Base-by-base conservation (phyloP, 2,113 vertebrate species). In the Ciconia maguari region DNA sequence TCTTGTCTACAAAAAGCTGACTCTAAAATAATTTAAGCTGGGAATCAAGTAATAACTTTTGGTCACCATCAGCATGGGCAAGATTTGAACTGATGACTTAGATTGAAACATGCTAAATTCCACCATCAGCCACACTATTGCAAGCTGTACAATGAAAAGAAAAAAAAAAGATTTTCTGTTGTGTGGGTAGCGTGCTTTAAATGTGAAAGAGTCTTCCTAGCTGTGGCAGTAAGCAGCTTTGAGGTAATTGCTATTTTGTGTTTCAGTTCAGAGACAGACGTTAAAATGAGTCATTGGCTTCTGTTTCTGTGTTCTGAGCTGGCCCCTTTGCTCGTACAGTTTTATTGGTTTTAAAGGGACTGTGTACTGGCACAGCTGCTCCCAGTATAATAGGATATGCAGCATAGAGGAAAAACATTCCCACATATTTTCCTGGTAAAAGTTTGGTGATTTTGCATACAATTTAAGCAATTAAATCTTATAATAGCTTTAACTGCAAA, bases 191-290 rank as follows among this genome's bases (percentile, higher is more conserved):
- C 16, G 7, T 70, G 42, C 20, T 93, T 88, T 88, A 78, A 88
- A 86, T 20, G 79, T 71, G 44, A 69, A 49, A 68, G 41, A 76
- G 55, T 77, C 71, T 92, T 90, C 68, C 82, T 78, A 51, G 46
- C 71, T 92, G 88, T 88, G 94, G 78, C 82, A 94, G 82, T 65
- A 83, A 88, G 71, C 66, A 85, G 93, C 88, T 96, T 85, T 93
- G 90, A 94, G 49, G 78, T 91, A 96, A 96, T 91, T 95, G 62
- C 70, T 95, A 38, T 94, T 97, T 97, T 93, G 84, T 94, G 75
- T 89, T 97, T 94, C 80, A 89, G 81, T 87, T 96, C 87, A 92
- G 90, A 91, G 85, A 75, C 57, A 88, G 88, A 81, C 22, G 0
- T 83, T 95, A 46, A 85, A 77, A 93, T 86, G 92, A 96, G 84